These are phyloP conservation scores for Coluber constrictor DNA, from an alignment of 2,797 vertebrate species.

Conservation along the genomic window DNA sequence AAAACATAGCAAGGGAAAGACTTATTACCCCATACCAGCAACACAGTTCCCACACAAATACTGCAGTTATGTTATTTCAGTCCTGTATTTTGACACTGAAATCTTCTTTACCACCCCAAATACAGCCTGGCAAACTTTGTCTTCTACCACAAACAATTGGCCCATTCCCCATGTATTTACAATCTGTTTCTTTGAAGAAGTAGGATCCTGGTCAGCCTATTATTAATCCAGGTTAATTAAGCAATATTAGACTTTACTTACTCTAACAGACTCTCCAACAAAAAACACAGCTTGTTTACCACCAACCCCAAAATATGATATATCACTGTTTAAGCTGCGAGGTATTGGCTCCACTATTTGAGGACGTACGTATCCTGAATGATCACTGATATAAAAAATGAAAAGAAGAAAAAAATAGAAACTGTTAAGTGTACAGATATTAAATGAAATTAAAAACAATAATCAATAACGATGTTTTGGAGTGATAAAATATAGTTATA, in stretches of 20 bases:
- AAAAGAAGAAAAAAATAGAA: constrained; percentile 32
- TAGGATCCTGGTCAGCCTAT: background rate
- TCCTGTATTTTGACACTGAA: background rate
- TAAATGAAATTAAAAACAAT: background rate
- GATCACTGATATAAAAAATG: constrained; percentile 70
- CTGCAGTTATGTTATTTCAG: background rate
- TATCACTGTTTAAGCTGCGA: constrained; percentile 93
- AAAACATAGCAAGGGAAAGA: background rate
- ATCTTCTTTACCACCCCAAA: background rate
- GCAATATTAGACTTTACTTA: constrained; percentile 64
- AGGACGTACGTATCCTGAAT: constrained; percentile 80
- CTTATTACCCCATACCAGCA: background rate
- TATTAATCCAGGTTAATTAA: background rate
- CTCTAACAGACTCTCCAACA: constrained; percentile 86
- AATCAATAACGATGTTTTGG: background rate
- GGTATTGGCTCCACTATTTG: constrained; percentile 65
- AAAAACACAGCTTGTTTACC: constrained; percentile 94
- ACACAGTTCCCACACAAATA: background rate
- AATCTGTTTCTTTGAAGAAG: background rate
- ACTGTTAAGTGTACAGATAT: background rate
- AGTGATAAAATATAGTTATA: background rate
- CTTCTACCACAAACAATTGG: background rate
- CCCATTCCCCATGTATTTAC: background rate
- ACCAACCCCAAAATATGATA: constrained; percentile 95
- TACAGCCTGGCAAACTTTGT: background rate